Evolutionary conservation across 2,113 vertebrate genomes (phyloP).

Genomic region (Canis aureus): DNA sequence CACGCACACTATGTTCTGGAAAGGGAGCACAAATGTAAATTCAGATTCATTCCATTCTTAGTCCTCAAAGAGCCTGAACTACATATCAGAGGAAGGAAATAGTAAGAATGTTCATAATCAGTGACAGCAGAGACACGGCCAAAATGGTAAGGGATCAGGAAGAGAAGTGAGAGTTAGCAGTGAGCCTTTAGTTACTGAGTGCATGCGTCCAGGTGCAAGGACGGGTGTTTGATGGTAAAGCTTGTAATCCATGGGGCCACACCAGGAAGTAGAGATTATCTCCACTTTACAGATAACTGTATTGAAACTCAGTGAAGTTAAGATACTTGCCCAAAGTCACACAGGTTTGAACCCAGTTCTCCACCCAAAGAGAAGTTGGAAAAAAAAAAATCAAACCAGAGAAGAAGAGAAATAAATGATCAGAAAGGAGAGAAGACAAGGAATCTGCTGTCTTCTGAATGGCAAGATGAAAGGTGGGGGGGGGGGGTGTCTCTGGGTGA

Average conservation of each 20-base stretch:
- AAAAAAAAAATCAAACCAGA: background rate
- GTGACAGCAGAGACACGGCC: background rate
- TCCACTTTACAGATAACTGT: background rate
- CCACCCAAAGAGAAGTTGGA: background rate
- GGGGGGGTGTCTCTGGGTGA: background rate
- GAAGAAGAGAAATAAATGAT: background rate
- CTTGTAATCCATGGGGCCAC: background rate
- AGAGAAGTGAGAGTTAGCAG: background rate
- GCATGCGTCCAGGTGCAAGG: background rate
- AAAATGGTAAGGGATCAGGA: background rate
- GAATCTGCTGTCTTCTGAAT: background rate
- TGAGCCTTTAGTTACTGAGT: background rate
- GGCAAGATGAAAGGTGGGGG: background rate
- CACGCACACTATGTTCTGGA: background rate
- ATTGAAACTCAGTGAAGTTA: background rate
- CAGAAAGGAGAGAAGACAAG: background rate
- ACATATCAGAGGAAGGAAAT: background rate
- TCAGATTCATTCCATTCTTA: background rate
- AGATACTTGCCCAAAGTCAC: background rate
- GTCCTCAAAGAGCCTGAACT: background rate
- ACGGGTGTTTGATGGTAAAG: background rate
- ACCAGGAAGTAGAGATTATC: background rate
- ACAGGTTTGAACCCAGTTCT: background rate
- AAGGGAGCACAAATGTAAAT: background rate
- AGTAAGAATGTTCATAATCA: background rate